Base-by-base conservation (phyloP, 2,797 vertebrate genomes). In the Holocentrus rufus region DNA sequence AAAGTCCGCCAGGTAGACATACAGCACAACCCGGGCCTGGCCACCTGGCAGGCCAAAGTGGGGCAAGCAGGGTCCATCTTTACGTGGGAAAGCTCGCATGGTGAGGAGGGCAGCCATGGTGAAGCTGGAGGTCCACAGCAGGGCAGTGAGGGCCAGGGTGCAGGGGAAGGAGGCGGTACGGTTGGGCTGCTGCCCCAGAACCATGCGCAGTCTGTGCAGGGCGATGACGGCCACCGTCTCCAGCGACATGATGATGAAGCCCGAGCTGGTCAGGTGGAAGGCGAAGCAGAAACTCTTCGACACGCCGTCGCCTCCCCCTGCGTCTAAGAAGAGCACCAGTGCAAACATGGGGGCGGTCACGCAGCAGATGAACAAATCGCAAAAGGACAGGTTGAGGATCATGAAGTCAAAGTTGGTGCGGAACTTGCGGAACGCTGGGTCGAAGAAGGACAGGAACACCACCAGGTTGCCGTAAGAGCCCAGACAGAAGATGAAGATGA, bases 321-420 rank as follows among this genome's bases (percentile, higher is more conserved):
- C 92, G 7, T 95, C 95, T 50, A 97, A 91, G 90, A 98, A 97
- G 65, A 98, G 94, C 63, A 96, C 94, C 15, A 98, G 93, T 0
- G 95, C 95, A 22, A 99, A 98, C 96, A 97, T 98, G 76, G 98
- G 98, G 0, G 96, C 95, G 0, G 96, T 96, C 81, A 97, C 95
- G 0, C 95, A 97, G 31, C 97, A 99, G 15, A 99, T 95, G 83
- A 98, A 98, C 82, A 99, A 93, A 85, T 99, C 98, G 1, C 98
- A 99, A 89, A 99, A 97, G 67, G 97, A 98, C 53, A 99, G 88
- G 88, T 98, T 99, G 85, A 99, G 94, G 89, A 98, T 95, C 97
- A 99, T 97, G 87, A 99, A 97, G 89, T 99, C 98, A 25, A 99
- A 98, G 92, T 98, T 96, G 82, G 97, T 98, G 87, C 97, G 94